These are phyloP conservation scores for Brachystomella parvula DNA, from an alignment of 1,140 invertebrate species.

Conservation along the genomic window DNA sequence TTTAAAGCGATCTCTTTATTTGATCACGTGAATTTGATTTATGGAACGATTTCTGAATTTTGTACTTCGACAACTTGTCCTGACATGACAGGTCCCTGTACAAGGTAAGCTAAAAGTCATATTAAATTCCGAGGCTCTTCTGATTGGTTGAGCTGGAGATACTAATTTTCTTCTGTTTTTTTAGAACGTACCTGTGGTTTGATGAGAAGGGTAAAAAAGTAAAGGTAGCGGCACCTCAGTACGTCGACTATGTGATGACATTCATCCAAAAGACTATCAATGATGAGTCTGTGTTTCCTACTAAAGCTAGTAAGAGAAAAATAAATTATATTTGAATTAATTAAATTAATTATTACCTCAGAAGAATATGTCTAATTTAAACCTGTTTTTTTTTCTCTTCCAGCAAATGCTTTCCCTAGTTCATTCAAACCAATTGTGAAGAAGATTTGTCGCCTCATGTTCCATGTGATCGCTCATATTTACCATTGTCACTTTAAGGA, in stretches of 20 bases:
- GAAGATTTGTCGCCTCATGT: slow-evolving; percentile 90
- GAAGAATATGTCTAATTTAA: slow-evolving; percentile 11
- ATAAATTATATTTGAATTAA: not conserved
- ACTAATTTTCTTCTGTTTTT: slow-evolving; percentile 34
- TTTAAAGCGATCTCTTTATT: slow-evolving; percentile 90
- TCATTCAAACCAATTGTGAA: slow-evolving; percentile 90
- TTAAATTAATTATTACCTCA: not conserved
- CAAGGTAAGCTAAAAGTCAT: too few species aligned
- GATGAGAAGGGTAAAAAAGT: slow-evolving; percentile 98
- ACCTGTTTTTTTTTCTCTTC: slow-evolving; percentile 41
- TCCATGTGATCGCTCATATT: slow-evolving; percentile 94
- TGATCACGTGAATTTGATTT: slow-evolving; percentile 95
- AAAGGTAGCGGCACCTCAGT: slow-evolving; percentile 91
- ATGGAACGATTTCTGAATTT: slow-evolving; percentile 95
- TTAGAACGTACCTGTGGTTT: slow-evolving; percentile 92
- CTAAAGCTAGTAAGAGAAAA: slow-evolving; percentile 79
- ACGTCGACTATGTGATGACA: slow-evolving; percentile 98
- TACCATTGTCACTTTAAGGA: slow-evolving; percentile 96
- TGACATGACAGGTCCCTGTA: slow-evolving; percentile 88
- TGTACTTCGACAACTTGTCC: slow-evolving; percentile 88
- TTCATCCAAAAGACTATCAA: slow-evolving; percentile 94
- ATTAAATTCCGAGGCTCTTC: too few species aligned
- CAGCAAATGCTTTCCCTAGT: slow-evolving; percentile 89
- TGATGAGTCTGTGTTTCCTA: slow-evolving; percentile 95
- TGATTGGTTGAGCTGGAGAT: too few species aligned